These are phyloP conservation scores for Bufo bufo DNA, from an alignment of 2,113 vertebrate species.

Conservation along the genomic window DNA sequence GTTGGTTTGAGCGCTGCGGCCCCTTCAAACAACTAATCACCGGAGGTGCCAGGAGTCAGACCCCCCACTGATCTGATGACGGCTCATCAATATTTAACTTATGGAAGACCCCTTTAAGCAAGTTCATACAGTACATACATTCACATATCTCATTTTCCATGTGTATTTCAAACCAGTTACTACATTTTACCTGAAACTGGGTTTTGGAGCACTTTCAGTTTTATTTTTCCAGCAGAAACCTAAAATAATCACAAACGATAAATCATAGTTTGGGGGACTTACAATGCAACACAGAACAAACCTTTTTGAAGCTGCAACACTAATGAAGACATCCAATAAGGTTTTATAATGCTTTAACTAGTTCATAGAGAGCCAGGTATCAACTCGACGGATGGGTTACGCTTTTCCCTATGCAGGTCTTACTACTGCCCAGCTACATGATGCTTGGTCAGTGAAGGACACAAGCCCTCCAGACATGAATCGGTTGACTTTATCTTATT, in stretches of 20 bases:
- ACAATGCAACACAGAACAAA: background rate
- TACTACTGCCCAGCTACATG: background rate
- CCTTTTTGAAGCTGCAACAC: background rate
- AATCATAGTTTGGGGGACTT: background rate
- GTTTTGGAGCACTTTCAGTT: constrained; percentile 81
- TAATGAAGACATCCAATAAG: too few relatives aligned
- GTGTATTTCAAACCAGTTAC: too few relatives aligned
- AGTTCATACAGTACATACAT: too few relatives aligned
- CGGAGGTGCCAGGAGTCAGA: too few relatives aligned
- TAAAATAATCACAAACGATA: constrained; percentile 61
- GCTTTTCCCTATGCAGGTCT: background rate
- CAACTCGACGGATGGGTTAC: background rate
- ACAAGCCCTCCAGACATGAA: background rate
- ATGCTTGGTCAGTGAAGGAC: background rate
- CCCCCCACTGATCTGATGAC: too few relatives aligned
- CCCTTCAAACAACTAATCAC: too few relatives aligned
- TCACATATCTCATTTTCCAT: background rate
- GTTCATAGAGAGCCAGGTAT: background rate
- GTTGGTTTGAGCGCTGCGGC: too few relatives aligned
- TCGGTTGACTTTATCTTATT: background rate
- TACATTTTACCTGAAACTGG: constrained; percentile 72
- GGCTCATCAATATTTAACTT: too few relatives aligned
- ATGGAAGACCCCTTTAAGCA: too few relatives aligned
- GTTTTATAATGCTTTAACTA: too few relatives aligned
- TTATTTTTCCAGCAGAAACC: constrained; percentile 82